Evolutionary conservation across 1,140 invertebrate genomes (phyloP), one percentile per base, ranked within the genome.

Genomic region (Meloidogyne hapla): DNA sequence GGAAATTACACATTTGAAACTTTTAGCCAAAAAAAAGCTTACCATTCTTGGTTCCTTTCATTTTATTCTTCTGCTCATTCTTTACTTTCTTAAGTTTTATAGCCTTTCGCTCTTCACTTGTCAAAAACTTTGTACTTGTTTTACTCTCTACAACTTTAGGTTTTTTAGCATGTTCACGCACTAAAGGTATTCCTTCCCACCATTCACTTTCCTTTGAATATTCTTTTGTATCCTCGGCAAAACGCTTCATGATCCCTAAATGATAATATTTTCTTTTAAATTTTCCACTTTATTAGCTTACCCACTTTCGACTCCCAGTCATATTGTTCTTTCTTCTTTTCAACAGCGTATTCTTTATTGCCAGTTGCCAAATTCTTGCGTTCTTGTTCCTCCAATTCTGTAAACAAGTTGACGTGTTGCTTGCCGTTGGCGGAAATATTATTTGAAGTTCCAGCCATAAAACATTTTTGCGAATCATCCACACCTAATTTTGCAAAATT

Each of bases 231-330:
- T 94, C 93, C 89, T 98, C 95, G 0, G 94, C 95, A 68, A 99
- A 90, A 89, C 97, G 98, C 62, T 94, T 97, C 21, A 98, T 89
- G 85, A 85, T 85, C 26, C 84, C 84, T 81, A n/a, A 45, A 82
- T n/a, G n/a, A n/a, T n/a, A 67, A 1, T 9, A 69, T 15, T n/a
- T 12, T 70, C 13, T 2, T 72, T 62, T 15, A 33, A 62, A 13
- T 40, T 40, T 33, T 3, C 23, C 23, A 45, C 13, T 40, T 26
- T 69, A 5, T 21, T 33, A 12, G 26, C 80, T 61, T 33, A 1
- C 96, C 96, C 84, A 98, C 95, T 89, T 94, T 93, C 85, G 97
- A 97, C 87, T 98, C 96, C 91, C 95, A 97, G 83, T 95, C 94
- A 88, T 98, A 94, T 88, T 93, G 91, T 87, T 96, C 94, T 77